Percentiles rank a stretch among this genome's conserved stretches.
These are phyloP conservation scores for Streptopelia turtur DNA, from an alignment of 2,797 vertebrate genomes.

Conservation along the genomic window DNA sequence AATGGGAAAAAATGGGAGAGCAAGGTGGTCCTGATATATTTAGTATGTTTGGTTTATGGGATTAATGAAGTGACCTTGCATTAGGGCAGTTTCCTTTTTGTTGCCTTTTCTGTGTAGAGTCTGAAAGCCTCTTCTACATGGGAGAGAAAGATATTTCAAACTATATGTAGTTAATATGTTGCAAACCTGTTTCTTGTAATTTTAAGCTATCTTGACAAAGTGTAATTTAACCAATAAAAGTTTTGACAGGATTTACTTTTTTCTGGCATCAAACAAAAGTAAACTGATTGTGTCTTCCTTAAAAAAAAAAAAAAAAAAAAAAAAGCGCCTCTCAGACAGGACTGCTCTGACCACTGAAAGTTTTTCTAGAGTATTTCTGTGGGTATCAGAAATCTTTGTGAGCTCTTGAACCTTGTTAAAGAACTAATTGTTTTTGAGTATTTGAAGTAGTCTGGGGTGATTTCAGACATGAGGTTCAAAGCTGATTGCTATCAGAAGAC, in stretches of 20 bases:
- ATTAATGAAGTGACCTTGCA: neutral
- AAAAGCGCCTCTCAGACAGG: neutral
- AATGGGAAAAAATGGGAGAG: neutral
- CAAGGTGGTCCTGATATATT: neutral
- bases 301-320: neutral
- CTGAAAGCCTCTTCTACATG: neutral
- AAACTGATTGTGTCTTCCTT: neutral
- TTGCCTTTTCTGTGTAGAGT: neutral
- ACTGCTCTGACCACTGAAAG: neutral
- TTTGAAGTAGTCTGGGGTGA: neutral
- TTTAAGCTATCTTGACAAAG: neutral
- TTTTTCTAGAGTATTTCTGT: neutral
- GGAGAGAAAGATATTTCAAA: neutral
- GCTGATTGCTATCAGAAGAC: neutral
- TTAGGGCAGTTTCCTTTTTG: neutral
- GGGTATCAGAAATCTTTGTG: neutral
- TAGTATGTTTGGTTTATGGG: neutral
- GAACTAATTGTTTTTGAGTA: neutral
- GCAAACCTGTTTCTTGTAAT: neutral
- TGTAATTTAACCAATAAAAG: neutral
- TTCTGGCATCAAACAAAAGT: neutral
- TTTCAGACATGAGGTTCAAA: neutral
- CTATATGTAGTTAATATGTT: neutral
- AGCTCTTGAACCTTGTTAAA: neutral
- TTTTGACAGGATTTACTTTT: neutral